Conservation (phyloP, 2,888 invertebrate species). For the Pristionchus mayeri region DNA sequence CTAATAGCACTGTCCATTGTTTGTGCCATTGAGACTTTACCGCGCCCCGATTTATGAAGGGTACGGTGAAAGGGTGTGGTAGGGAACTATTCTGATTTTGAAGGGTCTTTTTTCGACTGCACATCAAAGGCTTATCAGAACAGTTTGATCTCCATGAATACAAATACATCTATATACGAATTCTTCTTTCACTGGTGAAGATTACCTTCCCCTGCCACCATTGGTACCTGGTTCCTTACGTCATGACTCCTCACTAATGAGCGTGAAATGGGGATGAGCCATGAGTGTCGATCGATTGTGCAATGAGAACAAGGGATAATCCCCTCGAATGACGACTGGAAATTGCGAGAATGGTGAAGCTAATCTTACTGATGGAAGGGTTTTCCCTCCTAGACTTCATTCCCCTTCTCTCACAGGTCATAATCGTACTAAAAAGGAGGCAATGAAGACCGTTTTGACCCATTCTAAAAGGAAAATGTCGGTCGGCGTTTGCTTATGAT, state of each 20-base stretch:
- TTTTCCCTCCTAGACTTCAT: not conserved
- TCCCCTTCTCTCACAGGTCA: not conserved
- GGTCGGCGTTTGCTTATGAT: conserved; percentile 16
- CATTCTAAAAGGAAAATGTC: not conserved
- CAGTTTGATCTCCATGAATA: not conserved
- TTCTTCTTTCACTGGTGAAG: not conserved
- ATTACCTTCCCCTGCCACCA: too few species aligned
- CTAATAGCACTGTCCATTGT: conserved; percentile 2
- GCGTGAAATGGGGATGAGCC: conserved; percentile 36
- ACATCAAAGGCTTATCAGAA: not conserved
- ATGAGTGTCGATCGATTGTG: not conserved
- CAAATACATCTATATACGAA: not conserved
- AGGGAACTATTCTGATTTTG: not conserved
- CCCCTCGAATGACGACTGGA: not conserved
- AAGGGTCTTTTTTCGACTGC: not conserved
- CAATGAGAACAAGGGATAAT: conserved; percentile 24
- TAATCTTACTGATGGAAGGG: conserved; percentile 27
- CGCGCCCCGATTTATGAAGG: too few species aligned
- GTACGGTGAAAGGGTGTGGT: not conserved
- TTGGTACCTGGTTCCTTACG: not conserved
- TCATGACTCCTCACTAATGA: not conserved
- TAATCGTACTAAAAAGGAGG: not conserved
- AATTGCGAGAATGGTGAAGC: not conserved
- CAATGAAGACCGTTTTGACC: conserved; percentile 16
- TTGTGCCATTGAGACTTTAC: conserved; percentile 19